A percentile compares a stretch with the other conserved stretches of the same genome.
Conservation (phyloP, 2,113 vertebrate species). For the Sebastes schlegelii region DNA sequence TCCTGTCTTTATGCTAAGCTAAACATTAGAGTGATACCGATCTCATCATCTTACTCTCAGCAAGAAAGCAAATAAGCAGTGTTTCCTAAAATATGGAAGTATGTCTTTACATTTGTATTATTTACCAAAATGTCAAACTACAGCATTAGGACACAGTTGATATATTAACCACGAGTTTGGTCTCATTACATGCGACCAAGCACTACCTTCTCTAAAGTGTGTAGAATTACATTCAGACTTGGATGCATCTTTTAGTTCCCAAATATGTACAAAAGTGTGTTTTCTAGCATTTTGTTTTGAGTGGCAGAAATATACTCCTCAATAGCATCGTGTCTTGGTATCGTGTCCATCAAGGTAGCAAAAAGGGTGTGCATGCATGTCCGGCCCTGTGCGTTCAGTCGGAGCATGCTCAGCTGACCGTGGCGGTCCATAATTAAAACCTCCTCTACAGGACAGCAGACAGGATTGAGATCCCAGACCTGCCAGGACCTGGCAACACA, state of each 20-base stretch:
- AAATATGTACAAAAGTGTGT: too few species aligned
- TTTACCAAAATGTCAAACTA: neutral
- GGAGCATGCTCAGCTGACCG: constrained; percentile 66
- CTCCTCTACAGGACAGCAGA: constrained; percentile 36
- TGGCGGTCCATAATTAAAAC: constrained; percentile 73
- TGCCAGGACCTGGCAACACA: constrained; percentile 32
- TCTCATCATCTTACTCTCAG: neutral
- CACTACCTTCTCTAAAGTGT: neutral
- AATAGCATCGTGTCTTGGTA: neutral
- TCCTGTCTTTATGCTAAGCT: neutral
- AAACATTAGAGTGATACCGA: neutral
- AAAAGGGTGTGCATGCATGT: neutral
- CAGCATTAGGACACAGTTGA: neutral
- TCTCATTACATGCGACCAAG: neutral
- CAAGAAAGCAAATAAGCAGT: neutral
- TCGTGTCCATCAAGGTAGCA: neutral
- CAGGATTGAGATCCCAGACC: constrained; percentile 26
- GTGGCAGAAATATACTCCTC: neutral
- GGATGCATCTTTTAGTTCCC: neutral
- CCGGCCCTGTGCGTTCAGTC: constrained; percentile 36
- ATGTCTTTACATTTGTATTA: neutral
- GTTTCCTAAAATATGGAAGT: neutral
- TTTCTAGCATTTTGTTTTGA: neutral
- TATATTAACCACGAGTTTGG: neutral
- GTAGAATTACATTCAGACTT: neutral